A percentile compares a stretch with the other conserved stretches of the same genome.
Evolutionary conservation across 2,113 vertebrate genomes (phyloP).

Genomic region (Aspidoscelis tigris): DNA sequence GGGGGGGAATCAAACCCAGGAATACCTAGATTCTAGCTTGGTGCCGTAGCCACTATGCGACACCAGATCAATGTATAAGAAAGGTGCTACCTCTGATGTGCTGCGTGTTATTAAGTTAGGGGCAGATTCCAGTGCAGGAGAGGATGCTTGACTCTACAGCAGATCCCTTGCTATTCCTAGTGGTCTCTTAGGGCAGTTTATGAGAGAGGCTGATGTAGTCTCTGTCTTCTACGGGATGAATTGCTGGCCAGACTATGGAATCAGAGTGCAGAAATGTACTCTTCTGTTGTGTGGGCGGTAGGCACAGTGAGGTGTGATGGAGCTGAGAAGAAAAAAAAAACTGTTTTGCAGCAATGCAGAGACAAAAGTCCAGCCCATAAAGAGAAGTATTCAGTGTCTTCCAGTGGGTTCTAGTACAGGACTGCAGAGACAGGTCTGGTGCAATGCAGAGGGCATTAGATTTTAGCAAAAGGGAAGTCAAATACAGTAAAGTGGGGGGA

Average conservation of each 20-base stretch:
- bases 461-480: not conserved
- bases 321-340: not conserved
- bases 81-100: too few species aligned
- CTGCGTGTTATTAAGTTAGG: too few species aligned
- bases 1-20: too few species aligned
- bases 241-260: not conserved
- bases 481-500: too few species aligned
- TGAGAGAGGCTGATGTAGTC: not conserved
- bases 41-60: not conserved
- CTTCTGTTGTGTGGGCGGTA: conserved; percentile 6
- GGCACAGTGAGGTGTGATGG: not conserved
- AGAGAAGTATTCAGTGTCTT: not conserved
- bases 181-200: not conserved
- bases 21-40: too few species aligned
- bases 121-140: too few species aligned
- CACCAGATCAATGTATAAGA: not conserved
- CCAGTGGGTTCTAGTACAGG: not conserved
- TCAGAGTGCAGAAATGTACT: not conserved
- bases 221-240: not conserved
- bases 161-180: not conserved
- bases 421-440: not conserved
- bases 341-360: conserved; percentile 28
- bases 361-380: not conserved
- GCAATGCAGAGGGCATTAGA: conserved; percentile 14
- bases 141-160: too few species aligned